Evolutionary conservation across 2,888 invertebrate genomes (phyloP).

Genomic region (Clanis bilineata): DNA sequence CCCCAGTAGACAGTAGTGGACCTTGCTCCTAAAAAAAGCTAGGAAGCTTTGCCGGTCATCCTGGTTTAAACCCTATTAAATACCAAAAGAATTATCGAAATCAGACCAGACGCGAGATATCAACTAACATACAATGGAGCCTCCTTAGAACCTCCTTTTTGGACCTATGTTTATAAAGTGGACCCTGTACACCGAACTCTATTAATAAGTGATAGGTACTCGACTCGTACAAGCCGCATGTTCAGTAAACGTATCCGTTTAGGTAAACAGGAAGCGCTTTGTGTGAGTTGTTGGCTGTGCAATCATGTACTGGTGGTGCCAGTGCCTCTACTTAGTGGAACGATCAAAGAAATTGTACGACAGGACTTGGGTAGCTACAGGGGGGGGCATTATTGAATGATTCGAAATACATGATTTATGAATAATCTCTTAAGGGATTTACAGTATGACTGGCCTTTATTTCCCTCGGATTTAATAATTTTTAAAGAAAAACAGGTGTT

Average conservation of each 20-base stretch:
- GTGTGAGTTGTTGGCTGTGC: constrained; percentile 17
- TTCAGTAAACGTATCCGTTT: constrained; percentile 8
- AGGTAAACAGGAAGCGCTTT: constrained; percentile 20
- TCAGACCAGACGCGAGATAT: no score
- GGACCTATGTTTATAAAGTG: neutral
- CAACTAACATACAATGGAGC: no score
- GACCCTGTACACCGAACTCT: neutral
- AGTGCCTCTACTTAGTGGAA: constrained; percentile 12
- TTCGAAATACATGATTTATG: neutral
- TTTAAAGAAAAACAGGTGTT: neutral
- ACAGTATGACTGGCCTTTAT: no score
- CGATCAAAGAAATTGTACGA: constrained; percentile 7
- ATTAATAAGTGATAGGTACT: neutral
- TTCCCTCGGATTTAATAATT: no score
- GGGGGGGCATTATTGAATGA: neutral
- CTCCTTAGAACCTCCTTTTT: no score
- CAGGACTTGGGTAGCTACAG: neutral
- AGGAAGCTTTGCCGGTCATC: no score
- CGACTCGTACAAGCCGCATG: neutral
- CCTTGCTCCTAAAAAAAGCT: no score
- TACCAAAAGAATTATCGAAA: no score
- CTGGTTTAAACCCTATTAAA: no score
- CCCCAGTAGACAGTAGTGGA: no score
- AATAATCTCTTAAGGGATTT: no score
- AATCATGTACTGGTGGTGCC: constrained; percentile 14